Conservation (phyloP, 2,113 vertebrate genomes). For the Aldabrachelys gigantea region DNA sequence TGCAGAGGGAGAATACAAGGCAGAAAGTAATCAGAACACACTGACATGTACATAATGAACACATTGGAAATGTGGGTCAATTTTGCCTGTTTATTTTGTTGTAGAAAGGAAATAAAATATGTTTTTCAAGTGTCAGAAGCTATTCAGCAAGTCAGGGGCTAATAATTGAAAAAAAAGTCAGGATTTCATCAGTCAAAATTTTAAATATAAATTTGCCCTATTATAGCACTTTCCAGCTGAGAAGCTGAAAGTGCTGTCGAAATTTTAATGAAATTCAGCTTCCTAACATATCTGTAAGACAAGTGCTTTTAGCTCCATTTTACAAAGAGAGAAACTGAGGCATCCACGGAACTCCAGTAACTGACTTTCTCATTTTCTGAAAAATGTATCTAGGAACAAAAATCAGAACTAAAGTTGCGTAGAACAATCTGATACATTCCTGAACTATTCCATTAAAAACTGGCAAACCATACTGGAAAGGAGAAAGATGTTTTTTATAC, state of each 20-base stretch:
- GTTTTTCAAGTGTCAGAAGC: neutral
- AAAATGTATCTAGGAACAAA: slow-evolving; percentile 1
- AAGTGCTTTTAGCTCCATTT: neutral
- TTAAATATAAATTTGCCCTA: neutral
- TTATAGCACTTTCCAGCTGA: neutral
- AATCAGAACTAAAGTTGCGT: neutral
- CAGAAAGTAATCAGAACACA: neutral
- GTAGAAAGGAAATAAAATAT: neutral
- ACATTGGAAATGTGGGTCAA: neutral
- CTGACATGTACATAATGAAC: neutral
- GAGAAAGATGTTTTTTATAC: neutral
- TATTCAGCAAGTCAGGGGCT: neutral
- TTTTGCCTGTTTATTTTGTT: neutral
- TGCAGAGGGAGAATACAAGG: neutral
- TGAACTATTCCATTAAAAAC: neutral
- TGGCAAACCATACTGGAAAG: neutral
- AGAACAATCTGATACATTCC: neutral
- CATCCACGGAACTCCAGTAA: neutral
- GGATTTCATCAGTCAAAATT: neutral
- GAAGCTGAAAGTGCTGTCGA: neutral
- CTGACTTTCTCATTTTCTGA: neutral
- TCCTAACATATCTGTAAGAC: neutral
- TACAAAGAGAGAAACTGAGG: slow-evolving; percentile 6
- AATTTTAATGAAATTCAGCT: neutral
- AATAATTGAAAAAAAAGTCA: neutral